Percentiles rank a stretch among this genome's conserved stretches.
Conservation (phyloP, 2,888 invertebrate genomes). For the Phragmatobia fuliginosa region DNA sequence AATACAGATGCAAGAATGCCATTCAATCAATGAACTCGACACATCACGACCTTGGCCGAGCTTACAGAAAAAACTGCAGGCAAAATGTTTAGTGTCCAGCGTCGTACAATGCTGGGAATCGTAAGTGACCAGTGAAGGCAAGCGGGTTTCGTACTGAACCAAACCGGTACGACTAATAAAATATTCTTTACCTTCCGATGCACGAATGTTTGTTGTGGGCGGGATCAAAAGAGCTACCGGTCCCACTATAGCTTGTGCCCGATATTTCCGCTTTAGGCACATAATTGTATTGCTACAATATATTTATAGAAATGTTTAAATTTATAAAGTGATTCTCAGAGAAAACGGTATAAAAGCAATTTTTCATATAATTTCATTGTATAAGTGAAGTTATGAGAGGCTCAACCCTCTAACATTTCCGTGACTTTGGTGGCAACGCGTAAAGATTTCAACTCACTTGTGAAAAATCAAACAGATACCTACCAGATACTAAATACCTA, state of each 20-base stretch:
- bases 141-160: constrained; percentile 73
- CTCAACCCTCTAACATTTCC: too few relatives aligned
- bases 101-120: constrained; percentile 59
- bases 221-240: constrained; percentile 53
- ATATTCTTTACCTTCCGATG: constrained; percentile 56
- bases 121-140: constrained; percentile 72
- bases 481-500: too few relatives aligned
- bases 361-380: neutral
- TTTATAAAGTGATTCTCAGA: neutral
- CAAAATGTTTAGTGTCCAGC: constrained; percentile 53
- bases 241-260: neutral
- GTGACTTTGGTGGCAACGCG: too few relatives aligned
- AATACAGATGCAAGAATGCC: constrained; percentile 56
- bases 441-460: neutral
- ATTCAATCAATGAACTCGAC: constrained; percentile 70
- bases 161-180: constrained; percentile 44
- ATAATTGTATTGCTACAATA: constrained; percentile 25
- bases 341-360: neutral
- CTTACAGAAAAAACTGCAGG: constrained; percentile 60
- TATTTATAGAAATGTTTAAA: constrained; percentile 1
- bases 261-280: constrained; percentile 9
- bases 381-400: neutral
- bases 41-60: constrained; percentile 69
- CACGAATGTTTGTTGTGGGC: constrained; percentile 55
- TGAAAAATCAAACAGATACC: neutral